These are phyloP conservation scores for Brenthis hecate DNA, from an alignment of 2,888 invertebrate species.

Conservation along the genomic window DNA sequence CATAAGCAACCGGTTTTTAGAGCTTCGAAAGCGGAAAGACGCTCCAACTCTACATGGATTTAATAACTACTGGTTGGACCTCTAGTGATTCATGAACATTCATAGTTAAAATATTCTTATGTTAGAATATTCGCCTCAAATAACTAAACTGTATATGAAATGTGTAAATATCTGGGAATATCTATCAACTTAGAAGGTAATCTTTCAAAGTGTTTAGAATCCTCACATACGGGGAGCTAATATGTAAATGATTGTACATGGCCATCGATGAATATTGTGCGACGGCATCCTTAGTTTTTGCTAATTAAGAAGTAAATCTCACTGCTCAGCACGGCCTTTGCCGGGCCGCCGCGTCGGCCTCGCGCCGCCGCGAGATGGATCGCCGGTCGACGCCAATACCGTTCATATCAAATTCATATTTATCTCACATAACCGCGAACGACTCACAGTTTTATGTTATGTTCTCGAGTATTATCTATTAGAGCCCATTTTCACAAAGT, in stretches of 20 bases:
- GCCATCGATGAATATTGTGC: neutral
- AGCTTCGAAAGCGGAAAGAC: neutral
- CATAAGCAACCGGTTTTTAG: conserved; percentile 16
- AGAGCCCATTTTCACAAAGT: neutral
- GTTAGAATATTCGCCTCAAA: too few species aligned
- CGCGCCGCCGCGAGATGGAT: conserved; percentile 15
- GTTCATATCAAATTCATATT: neutral
- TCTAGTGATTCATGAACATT: neutral
- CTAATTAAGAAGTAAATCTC: conserved; percentile 15
- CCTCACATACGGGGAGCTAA: neutral
- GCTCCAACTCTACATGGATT: neutral
- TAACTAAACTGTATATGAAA: too few species aligned
- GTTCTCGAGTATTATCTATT: neutral
- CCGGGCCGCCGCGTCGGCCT: conserved; percentile 26
- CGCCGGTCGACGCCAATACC: neutral
- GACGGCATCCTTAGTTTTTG: conserved; percentile 16
- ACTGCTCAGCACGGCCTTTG: conserved; percentile 27
- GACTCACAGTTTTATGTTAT: neutral
- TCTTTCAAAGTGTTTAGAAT: neutral
- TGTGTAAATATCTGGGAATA: too few species aligned
- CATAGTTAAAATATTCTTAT: neutral
- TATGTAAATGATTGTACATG: neutral
- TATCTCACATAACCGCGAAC: neutral
- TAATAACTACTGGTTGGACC: neutral
- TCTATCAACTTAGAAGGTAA: too few species aligned